Evolutionary conservation across 2,797 vertebrate species (phyloP).

Genomic region (Limosa lapponica): DNA sequence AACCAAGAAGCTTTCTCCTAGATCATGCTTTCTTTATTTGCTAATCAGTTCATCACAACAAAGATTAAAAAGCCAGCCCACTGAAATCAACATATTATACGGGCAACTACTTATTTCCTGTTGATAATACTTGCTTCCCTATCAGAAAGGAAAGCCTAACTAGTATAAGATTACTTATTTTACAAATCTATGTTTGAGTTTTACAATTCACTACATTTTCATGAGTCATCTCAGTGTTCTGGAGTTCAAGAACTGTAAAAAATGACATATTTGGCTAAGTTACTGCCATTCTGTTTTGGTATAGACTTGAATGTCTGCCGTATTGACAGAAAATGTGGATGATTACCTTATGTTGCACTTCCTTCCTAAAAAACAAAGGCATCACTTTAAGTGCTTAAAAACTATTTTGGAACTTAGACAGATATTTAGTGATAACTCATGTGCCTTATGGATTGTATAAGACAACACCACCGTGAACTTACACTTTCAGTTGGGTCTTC

Average conservation of each 20-base stretch:
- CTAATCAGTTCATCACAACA: neutral
- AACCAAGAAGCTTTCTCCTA: neutral
- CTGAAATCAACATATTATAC: neutral
- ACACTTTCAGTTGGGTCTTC: constrained; percentile 83
- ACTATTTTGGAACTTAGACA: accelerated
- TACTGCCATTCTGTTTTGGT: neutral
- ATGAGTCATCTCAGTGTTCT: neutral
- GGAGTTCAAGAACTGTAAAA: neutral
- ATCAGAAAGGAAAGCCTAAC: neutral
- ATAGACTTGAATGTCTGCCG: neutral
- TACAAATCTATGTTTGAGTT: neutral
- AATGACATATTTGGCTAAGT: neutral
- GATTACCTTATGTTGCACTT: neutral
- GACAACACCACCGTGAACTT: neutral
- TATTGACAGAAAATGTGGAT: neutral
- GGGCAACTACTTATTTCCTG: neutral
- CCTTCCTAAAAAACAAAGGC: neutral
- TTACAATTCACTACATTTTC: neutral
- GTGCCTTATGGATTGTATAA: neutral
- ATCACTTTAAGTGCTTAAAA: neutral
- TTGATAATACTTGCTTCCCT: neutral
- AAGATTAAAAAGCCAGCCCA: neutral
- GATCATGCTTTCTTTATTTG: neutral
- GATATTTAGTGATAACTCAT: neutral
- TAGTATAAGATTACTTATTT: neutral